phyloP scores from a whole-genome alignment of 2,113 vertebrate species.

The Nansenia antarctica region DNA sequence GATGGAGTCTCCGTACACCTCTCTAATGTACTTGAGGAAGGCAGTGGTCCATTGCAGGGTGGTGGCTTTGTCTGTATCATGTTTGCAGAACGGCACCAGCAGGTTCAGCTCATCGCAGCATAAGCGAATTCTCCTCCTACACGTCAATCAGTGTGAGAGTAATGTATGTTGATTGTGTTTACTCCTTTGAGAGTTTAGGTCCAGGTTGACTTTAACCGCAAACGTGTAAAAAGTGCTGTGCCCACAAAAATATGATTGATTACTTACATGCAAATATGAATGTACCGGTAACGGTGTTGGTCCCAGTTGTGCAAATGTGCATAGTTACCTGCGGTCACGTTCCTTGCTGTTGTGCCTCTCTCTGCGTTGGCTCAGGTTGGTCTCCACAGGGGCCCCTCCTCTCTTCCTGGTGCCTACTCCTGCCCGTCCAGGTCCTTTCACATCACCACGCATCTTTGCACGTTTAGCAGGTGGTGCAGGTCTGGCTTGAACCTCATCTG shows the following conservation, averaged over 20 bases:
- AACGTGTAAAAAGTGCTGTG: too few relatives aligned
- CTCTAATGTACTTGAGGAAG: constrained; percentile 87
- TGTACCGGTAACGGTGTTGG: not conserved
- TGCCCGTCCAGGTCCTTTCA: constrained; percentile 50
- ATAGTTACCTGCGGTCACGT: constrained; percentile 87
- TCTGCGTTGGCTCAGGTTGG: constrained; percentile 75
- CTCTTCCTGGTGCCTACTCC: constrained; percentile 30
- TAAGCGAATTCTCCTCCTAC: constrained; percentile 86
- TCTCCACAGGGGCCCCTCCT: constrained; percentile 51
- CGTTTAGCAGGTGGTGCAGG: constrained; percentile 57
- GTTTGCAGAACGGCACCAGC: constrained; percentile 87
- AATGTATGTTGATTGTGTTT: too few relatives aligned
- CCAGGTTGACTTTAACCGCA: too few relatives aligned
- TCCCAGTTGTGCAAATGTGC: not conserved
- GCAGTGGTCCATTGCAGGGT: constrained; percentile 90
- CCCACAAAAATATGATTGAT: too few relatives aligned
- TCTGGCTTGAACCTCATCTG: constrained; percentile 73
- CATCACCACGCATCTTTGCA: constrained; percentile 42
- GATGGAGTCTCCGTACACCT: constrained; percentile 82
- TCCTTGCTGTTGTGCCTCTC: constrained; percentile 92
- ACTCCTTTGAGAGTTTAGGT: not conserved
- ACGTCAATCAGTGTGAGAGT: constrained; percentile 1
- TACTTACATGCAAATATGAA: too few relatives aligned
- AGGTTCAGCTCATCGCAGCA: constrained; percentile 92
- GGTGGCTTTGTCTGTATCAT: constrained; percentile 87